Evolutionary conservation across 2,888 invertebrate species (phyloP).

Genomic region (Caenorhabditis sinica): DNA sequence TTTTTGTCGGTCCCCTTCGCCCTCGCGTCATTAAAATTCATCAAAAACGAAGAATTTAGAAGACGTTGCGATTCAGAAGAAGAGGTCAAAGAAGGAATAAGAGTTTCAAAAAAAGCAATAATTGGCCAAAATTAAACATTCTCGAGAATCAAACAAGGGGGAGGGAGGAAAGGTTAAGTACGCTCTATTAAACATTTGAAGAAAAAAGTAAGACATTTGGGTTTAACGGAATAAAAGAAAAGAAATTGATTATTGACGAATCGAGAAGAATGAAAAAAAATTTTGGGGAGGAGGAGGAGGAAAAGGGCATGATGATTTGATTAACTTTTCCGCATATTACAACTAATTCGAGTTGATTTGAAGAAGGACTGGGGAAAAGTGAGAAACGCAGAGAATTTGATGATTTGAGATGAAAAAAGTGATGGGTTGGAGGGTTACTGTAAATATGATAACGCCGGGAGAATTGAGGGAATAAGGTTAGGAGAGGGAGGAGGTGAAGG

Average conservation of each 20-base stretch:
- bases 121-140: constrained; percentile 58
- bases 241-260: constrained; percentile 41
- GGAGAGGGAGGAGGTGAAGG: neutral
- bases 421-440: constrained; percentile 47
- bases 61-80: constrained; percentile 17
- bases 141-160: constrained; percentile 6
- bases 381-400: constrained; percentile 3
- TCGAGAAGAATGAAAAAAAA: neutral
- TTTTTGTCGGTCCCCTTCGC: neutral
- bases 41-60: neutral
- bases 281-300: constrained; percentile 7
- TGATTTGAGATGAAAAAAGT: constrained; percentile 4
- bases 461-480: neutral
- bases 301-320: constrained; percentile 64
- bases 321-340: constrained; percentile 67
- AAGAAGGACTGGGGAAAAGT: neutral
- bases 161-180: constrained; percentile 62
- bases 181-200: constrained; percentile 68
- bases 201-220: neutral
- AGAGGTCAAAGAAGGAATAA: neutral
- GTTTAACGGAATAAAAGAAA: constrained; percentile 40
- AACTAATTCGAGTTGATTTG: constrained; percentile 64
- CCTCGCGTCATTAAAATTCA: neutral
- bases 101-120: constrained; percentile 38
- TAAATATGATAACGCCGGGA: constrained; percentile 56